Percentiles rank a stretch among this genome's conserved stretches.
Conservation (phyloP, 2,797 vertebrate species). For the Propithecus perrieri region DNA sequence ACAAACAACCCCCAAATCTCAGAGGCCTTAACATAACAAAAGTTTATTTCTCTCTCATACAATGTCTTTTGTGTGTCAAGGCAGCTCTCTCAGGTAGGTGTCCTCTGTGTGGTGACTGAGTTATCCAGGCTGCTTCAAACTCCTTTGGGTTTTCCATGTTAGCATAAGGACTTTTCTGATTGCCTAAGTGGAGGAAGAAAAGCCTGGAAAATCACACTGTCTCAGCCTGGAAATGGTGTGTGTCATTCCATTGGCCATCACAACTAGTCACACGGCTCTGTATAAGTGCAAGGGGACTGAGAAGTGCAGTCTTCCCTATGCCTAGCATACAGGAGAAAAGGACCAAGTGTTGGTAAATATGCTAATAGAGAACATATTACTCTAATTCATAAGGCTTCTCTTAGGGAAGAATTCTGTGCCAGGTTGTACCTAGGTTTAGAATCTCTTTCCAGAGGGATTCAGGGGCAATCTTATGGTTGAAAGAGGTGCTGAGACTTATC, state of each 20-base stretch:
- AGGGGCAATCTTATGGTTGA: neutral
- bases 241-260: neutral
- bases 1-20: neutral
- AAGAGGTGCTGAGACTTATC: neutral
- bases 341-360: no score
- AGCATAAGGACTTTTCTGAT: neutral
- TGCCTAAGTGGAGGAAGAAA: neutral
- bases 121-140: neutral
- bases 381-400: neutral
- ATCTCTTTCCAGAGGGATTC: neutral
- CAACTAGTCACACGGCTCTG: neutral
- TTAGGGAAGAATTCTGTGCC: neutral
- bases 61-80: neutral
- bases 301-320: neutral
- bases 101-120: neutral
- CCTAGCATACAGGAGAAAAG: neutral
- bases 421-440: neutral
- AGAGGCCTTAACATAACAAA: neutral
- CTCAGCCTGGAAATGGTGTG: neutral
- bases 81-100: neutral
- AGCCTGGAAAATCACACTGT: neutral
- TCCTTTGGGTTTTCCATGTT: neutral
- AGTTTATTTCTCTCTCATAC: neutral
- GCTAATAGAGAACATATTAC: neutral
- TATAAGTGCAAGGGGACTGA: neutral